These are phyloP conservation scores for Melieria omissa DNA, from an alignment of 2,888 invertebrate species.

Conservation along the genomic window DNA sequence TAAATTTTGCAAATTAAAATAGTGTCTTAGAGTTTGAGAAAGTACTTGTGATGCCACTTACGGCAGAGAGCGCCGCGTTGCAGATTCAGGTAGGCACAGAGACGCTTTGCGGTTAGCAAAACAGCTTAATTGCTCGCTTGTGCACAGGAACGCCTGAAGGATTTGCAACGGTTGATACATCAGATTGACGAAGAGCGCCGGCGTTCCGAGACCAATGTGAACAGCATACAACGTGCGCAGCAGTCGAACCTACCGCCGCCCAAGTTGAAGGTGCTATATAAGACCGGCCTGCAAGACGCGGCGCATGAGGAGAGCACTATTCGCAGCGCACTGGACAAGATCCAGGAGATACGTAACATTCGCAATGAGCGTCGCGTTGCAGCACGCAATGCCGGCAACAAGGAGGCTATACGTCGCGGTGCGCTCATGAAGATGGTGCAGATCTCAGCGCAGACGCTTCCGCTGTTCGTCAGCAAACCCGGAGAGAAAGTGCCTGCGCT, in stretches of 20 bases:
- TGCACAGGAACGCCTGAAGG: conserved; percentile 79
- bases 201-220: conserved; percentile 84
- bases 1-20: background rate
- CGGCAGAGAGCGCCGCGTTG: conserved; percentile 40
- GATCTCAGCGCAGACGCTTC: conserved; percentile 90
- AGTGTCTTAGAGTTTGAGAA: conserved; percentile 50
- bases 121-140: background rate
- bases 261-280: conserved; percentile 84
- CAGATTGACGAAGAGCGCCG: conserved; percentile 84
- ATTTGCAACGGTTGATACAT: conserved; percentile 79
- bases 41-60: conserved; percentile 33
- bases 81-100: conserved; percentile 36
- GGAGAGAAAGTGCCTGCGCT: conserved; percentile 83
- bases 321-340: conserved; percentile 83
- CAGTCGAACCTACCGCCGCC: conserved; percentile 70
- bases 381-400: conserved; percentile 86
- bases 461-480: conserved; percentile 89
- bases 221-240: conserved; percentile 81
- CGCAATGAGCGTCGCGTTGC: conserved; percentile 89
- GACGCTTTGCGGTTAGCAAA: background rate
- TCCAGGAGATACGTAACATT: conserved; percentile 89
- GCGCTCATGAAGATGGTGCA: conserved; percentile 96
- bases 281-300: conserved; percentile 82
- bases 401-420: conserved; percentile 91
- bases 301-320: conserved; percentile 86